Evolutionary conservation across 2,113 vertebrate genomes (phyloP).

Genomic region (Acanthochromis polyacanthus): DNA sequence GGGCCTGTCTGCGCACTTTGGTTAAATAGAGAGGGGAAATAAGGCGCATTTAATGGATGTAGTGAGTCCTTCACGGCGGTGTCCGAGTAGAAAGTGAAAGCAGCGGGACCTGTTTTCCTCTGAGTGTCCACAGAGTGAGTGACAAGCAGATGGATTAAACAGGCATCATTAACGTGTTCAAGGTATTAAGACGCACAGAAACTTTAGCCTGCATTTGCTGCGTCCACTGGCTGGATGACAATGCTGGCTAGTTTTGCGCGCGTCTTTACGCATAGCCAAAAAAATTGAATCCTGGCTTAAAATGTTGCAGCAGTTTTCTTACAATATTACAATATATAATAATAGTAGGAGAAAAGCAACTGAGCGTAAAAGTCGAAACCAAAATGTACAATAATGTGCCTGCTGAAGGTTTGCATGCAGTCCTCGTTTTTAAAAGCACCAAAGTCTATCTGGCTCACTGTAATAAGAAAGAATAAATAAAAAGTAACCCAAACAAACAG

Average conservation of each 20-base stretch:
- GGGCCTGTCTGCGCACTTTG: not conserved
- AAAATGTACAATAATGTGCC: not conserved
- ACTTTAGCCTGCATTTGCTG: slow-evolving; percentile 42
- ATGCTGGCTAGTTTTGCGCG: not conserved
- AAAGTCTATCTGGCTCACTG: slow-evolving; percentile 86
- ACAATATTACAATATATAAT: not conserved
- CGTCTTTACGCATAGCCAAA: not conserved
- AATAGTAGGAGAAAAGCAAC: not conserved
- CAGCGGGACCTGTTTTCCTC: slow-evolving; percentile 1
- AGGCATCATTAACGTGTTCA: slow-evolving; percentile 48
- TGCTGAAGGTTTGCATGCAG: slow-evolving; percentile 15
- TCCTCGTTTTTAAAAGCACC: slow-evolving; percentile 65
- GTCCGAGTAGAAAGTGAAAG: slow-evolving; percentile 3
- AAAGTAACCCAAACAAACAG: slow-evolving; percentile 85
- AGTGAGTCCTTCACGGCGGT: not conserved
- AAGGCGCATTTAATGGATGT: not conserved
- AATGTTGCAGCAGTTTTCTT: not conserved
- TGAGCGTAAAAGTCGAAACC: not conserved
- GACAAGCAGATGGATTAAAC: slow-evolving; percentile 47
- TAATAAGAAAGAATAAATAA: slow-evolving; percentile 83
- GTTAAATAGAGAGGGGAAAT: slow-evolving; percentile 2
- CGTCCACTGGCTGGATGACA: slow-evolving; percentile 25
- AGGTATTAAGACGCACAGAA: slow-evolving; percentile 43
- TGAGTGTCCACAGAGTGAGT: slow-evolving; percentile 44
- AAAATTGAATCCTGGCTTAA: not conserved